Evolutionary conservation across 1,140 invertebrate genomes (phyloP), one percentile per base, ranked within the genome.

Genomic region (Chymomyza costata): DNA sequence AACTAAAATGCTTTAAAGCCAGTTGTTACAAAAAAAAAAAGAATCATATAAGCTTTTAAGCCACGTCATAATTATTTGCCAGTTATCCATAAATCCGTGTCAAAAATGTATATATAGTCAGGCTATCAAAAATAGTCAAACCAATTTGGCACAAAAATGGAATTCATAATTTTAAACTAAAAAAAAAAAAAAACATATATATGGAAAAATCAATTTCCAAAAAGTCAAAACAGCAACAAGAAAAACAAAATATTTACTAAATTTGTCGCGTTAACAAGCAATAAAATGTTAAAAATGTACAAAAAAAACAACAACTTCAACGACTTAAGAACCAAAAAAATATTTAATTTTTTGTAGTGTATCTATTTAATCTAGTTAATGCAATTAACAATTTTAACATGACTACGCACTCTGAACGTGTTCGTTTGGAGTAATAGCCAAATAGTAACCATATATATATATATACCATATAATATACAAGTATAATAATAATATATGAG

Each of bases 301-400:
- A 40, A 52, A 51, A 51, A 55, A 41, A 62, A 49, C 46, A 21
- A 6, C 10, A 13, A 45, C 18, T 37, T 3, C 17, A 41, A 41
- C 41, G 35, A 48, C 46, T n/a, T n/a, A n/a, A n/a, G n/a, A 16
- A 15, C 15, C n/a, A n/a, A n/a, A n/a, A n/a, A n/a, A n/a, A n/a
- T n/a, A n/a, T n/a, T n/a, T n/a, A n/a, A n/a, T 37, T 25, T 16
- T 25, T 38, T 13, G 11, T 10, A 16, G 21, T 7, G 45, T 65
- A 76, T 67, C 71, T 76, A 80, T 78, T 78, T 78, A 78, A 80
- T 78, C 73, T 82, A 82, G 60, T 82, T 82, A 82, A 82, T 82
- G 64, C 71, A 82, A 82, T 82, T 82, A 82, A 82, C 67, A 82
- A 82, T 82, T 82, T 82, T 82, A 78, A 82, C 78, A 82, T 82